Conservation (phyloP, 2,888 invertebrate genomes). For the Drosophila parthenogenetica region DNA sequence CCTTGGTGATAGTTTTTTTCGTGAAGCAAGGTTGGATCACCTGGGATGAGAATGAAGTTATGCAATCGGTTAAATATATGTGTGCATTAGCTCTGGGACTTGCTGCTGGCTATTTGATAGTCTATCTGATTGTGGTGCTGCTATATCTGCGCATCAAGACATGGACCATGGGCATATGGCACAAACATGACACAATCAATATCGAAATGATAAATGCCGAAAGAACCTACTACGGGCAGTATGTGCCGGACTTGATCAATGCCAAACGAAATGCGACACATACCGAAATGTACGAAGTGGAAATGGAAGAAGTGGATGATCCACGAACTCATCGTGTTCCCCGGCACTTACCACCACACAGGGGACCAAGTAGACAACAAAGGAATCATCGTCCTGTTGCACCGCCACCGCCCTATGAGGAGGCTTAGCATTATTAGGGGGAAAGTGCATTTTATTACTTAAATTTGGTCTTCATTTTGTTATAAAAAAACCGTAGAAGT, state of each 20-base stretch:
- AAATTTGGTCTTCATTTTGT: too few species aligned
- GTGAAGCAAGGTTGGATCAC: not conserved
- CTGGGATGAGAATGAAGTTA: not conserved
- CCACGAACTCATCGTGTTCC: not conserved
- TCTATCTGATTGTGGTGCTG: conserved; percentile 24
- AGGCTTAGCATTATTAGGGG: not conserved
- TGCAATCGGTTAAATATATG: not conserved
- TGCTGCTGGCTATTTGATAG: conserved; percentile 19
- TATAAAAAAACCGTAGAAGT: too few species aligned
- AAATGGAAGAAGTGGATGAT: conserved; percentile 3
- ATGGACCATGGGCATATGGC: conserved; percentile 3
- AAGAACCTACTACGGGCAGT: not conserved
- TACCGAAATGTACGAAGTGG: not conserved
- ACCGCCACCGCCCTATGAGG: conserved; percentile 23
- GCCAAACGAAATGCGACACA: too few species aligned
- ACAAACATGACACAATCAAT: not conserved
- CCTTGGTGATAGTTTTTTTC: not conserved
- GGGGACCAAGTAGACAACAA: too few species aligned
- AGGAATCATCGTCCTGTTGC: not conserved
- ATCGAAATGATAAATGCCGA: conserved; percentile 4
- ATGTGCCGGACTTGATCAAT: not conserved
- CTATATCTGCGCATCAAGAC: conserved; percentile 2
- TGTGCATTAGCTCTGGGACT: conserved; percentile 15
- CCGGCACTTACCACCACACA: not conserved
- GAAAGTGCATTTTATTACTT: too few species aligned